Conservation (phyloP, 30 jellyfish, hydroid and myxozoan genomes). For the Hydractinia echinata region DNA sequence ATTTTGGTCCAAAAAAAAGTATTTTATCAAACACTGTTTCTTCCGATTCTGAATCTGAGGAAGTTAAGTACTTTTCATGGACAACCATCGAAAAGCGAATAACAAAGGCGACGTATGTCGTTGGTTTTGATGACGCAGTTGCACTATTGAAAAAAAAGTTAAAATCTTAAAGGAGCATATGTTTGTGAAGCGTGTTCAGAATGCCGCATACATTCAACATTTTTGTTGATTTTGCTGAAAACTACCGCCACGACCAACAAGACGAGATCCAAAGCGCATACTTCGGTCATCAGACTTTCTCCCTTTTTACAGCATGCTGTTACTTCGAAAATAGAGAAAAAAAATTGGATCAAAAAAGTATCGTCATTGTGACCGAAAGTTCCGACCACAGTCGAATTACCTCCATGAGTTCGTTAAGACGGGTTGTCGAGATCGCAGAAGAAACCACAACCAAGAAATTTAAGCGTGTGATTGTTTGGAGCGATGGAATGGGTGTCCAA, state of each 20-base stretch:
- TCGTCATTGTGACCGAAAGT: conserved; percentile 2
- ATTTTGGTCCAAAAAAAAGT: too few species aligned
- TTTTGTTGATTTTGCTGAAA: conserved; percentile 6
- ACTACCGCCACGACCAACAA: conserved; percentile 8
- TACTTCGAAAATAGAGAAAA: too few species aligned
- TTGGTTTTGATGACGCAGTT: not conserved
- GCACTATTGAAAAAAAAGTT: not conserved
- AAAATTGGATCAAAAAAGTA: not conserved
- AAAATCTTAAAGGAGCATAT: not conserved
- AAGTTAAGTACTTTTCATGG: conserved; percentile 3
- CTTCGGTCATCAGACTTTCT: conserved; percentile 6
- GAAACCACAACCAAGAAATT: not conserved
- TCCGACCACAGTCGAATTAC: conserved; percentile 12
- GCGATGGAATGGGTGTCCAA: conserved; percentile 15
- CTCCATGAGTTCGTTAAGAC: not conserved
- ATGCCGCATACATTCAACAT: not conserved
- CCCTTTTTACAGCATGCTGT: not conserved
- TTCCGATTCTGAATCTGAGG: not conserved
- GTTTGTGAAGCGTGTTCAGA: not conserved
- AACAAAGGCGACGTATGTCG: conserved; percentile 2
- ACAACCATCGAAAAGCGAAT: not conserved
- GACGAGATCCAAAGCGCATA: not conserved
- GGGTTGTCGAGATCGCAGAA: conserved; percentile 17
- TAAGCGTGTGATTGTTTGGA: conserved; percentile 13
- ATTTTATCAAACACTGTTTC: not conserved